These are phyloP conservation scores for Chlorops oryzae DNA, from an alignment of 1,140 invertebrate species.

Conservation along the genomic window DNA sequence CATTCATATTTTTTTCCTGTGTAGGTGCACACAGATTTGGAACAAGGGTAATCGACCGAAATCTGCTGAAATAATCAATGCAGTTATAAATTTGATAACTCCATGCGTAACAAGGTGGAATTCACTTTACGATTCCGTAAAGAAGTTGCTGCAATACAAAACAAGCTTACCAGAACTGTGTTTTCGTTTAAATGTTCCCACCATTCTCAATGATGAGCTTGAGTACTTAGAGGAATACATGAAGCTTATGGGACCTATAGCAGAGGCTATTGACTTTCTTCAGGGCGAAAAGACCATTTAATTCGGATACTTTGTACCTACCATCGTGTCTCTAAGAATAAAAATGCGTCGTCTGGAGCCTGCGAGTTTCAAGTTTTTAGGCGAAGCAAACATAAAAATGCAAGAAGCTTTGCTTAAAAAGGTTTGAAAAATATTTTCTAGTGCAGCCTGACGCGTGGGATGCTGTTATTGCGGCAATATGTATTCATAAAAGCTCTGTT, in stretches of 20 bases:
- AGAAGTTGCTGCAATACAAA: conserved; percentile 2
- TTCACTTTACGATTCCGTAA: conserved; percentile 17
- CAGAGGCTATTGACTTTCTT: background rate
- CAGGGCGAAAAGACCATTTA: conserved; percentile 6
- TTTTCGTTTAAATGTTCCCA: background rate
- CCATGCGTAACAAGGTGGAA: conserved; percentile 24
- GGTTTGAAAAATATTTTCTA: conserved; percentile 4
- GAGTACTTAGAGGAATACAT: conserved; percentile 3
- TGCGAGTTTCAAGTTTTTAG: too few relatives aligned
- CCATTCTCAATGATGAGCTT: background rate
- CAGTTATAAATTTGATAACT: conserved; percentile 12
- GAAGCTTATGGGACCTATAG: background rate
- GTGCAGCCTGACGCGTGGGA: too few relatives aligned
- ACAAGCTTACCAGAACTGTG: conserved; percentile 2
- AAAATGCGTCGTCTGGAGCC: too few relatives aligned
- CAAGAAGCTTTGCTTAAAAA: background rate
- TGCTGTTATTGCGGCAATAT: too few relatives aligned
- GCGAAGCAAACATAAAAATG: too few relatives aligned
- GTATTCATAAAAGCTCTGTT: conserved; percentile 1
- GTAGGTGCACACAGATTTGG: conserved; percentile 19
- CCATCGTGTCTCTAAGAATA: background rate
- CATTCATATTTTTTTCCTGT: background rate
- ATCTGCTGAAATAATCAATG: conserved; percentile 18
- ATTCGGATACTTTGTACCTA: background rate
- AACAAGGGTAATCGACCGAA: conserved; percentile 17